Base-by-base conservation (phyloP, 2,113 vertebrate species). In the Ceyx margarethae region DNA sequence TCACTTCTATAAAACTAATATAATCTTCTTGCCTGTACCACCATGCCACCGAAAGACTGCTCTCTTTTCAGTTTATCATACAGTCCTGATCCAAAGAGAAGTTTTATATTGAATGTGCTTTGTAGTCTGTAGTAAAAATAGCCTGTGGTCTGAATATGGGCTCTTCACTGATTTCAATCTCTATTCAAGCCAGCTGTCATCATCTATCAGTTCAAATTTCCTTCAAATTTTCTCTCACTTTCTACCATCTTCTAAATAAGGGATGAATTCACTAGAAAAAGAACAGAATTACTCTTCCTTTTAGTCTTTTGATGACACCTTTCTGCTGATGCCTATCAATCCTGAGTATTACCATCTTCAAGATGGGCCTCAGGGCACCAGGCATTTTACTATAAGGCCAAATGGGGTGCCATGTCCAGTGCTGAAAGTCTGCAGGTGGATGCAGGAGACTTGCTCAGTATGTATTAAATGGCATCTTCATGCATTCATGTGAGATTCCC, bases 381-480 rank as follows among this genome's bases (percentile, higher is more conserved):
- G n/a, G 6, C 35, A 68, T 82, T 72, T 48, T 61, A 23, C 20
- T 57, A 25, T 26, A 50, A 45, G 35, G 40, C 7, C 17, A 57
- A 29, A 45, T 1, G 3, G 4, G 5, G 7, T 53, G 42, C 18
- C 3, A 5, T 5, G 12, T 10, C 20, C 35, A 48, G 18, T 7
- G 12, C 31, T 78, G 28, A 65, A 54, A 22, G 6, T 13, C 64
- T 76, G 29, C 7, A n/a, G 48, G 42, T 11, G 79, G 46, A 56
- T 19, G 11, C 20, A 77, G 43, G 20, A 71, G 13, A 43, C 18
- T n/a, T 21, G 8, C 23, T 89, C 45, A 66, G 7, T 14, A 5
- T 11, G 6, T 15, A 46, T 25, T n/a, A 28, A 60, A 46, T 2
- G 6, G 11, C 25, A 21, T 42, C 17, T 56, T 67, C 37, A 35